Evolutionary conservation across 2,888 invertebrate species (phyloP).

Genomic region (Polylopha cassiicola): DNA sequence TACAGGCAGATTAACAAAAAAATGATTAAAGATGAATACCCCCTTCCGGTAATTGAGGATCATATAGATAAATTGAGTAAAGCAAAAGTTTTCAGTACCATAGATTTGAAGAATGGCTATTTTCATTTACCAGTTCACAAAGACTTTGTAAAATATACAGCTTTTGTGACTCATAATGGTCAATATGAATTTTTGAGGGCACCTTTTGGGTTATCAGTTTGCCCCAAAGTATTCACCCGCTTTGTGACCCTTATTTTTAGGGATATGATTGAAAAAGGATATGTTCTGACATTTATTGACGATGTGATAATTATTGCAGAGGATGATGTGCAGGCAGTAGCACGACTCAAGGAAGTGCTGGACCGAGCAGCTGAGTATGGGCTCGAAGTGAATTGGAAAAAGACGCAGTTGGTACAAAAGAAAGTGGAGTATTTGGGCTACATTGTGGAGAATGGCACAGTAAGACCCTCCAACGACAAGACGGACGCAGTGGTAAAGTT

Average conservation of each 20-base stretch:
- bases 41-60: constrained; percentile 42
- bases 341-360: constrained; percentile 23
- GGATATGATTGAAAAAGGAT: constrained; percentile 14
- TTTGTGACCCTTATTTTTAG: constrained; percentile 31
- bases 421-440: constrained; percentile 22
- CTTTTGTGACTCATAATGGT: constrained; percentile 44
- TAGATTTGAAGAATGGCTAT: constrained; percentile 39
- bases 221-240: constrained; percentile 39
- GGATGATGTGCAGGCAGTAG: constrained; percentile 25
- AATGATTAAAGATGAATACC: constrained; percentile 37
- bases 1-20: constrained; percentile 40
- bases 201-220: constrained; percentile 49
- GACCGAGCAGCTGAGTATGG: constrained; percentile 27
- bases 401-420: constrained; percentile 33
- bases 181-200: constrained; percentile 42
- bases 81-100: constrained; percentile 22
- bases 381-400: constrained; percentile 27
- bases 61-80: constrained; percentile 40
- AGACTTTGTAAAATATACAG: constrained; percentile 36
- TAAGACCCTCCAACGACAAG: background rate
- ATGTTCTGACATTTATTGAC: constrained; percentile 23
- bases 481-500: no score
- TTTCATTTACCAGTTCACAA: constrained; percentile 38
- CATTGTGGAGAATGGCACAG: background rate
- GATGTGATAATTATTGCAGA: constrained; percentile 25